Conservation (phyloP, 2,113 vertebrate genomes). For the Ceuthmochares aereus region DNA sequence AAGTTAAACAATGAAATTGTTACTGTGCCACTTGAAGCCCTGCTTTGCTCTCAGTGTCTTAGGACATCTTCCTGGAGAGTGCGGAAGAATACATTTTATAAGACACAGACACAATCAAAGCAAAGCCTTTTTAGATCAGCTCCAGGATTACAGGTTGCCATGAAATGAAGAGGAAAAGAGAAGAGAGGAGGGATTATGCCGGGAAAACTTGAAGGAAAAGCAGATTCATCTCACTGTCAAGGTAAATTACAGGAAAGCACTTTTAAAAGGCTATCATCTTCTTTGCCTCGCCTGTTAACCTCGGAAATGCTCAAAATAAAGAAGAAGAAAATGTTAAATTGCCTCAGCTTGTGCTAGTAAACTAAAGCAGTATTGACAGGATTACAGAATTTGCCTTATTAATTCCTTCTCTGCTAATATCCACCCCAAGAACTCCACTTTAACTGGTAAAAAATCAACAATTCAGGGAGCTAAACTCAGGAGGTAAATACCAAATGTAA, state of each 20-base stretch:
- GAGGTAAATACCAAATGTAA: not conserved
- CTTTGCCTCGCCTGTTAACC: conserved; percentile 4
- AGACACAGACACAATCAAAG: conserved; percentile 58
- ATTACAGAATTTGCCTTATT: conserved; percentile 62
- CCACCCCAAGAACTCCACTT: conserved; percentile 11
- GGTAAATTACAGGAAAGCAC: not conserved
- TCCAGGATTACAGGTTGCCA: not conserved
- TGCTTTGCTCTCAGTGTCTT: conserved; percentile 45
- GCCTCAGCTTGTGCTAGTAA: conserved; percentile 34
- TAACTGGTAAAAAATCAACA: conserved; percentile 20
- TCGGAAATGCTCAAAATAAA: not conserved
- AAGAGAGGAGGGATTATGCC: not conserved
- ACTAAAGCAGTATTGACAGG: conserved; percentile 50
- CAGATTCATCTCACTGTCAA: not conserved
- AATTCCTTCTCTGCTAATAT: conserved; percentile 64
- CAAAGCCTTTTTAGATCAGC: not conserved
- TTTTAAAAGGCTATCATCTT: not conserved
- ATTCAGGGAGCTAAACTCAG: not conserved
- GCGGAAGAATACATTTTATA: conserved; percentile 32
- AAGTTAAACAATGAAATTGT: conserved; percentile 76
- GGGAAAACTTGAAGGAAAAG: not conserved
- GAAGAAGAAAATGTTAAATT: not conserved
- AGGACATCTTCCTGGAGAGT: conserved; percentile 35
- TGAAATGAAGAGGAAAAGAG: not conserved
- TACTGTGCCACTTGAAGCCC: conserved; percentile 39